These are phyloP conservation scores for Oreochromis aureus DNA, from an alignment of 2,113 vertebrate genomes.

Conservation along the genomic window DNA sequence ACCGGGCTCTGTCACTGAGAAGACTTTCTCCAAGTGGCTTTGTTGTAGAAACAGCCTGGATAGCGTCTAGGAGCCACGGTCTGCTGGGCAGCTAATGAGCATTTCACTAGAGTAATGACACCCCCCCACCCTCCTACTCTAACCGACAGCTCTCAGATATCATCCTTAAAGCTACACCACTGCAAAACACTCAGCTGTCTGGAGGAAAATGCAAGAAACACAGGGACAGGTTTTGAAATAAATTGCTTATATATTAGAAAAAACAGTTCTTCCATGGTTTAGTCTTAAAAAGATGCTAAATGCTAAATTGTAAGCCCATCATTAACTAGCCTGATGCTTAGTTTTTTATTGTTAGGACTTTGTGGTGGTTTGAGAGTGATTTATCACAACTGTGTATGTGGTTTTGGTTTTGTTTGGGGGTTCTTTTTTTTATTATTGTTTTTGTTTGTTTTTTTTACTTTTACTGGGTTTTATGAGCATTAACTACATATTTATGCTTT, in stretches of 20 bases:
- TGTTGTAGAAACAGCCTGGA: conserved; percentile 42
- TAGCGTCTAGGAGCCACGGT: background rate
- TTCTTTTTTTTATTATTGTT: background rate
- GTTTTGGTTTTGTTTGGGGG: background rate
- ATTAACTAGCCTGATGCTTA: background rate
- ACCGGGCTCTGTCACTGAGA: background rate
- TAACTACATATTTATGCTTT: background rate
- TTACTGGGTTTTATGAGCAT: background rate
- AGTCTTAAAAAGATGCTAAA: background rate
- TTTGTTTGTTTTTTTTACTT: background rate
- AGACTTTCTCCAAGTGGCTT: background rate
- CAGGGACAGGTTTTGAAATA: background rate
- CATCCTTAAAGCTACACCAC: background rate
- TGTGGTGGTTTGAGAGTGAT: background rate
- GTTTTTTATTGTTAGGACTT: background rate
- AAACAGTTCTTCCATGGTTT: background rate
- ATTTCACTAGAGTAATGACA: conserved; percentile 1
- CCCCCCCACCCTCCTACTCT: background rate
- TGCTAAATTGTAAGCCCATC: background rate
- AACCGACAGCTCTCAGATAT: conserved; percentile 4
- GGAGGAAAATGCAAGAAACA: background rate
- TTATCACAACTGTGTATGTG: background rate
- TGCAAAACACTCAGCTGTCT: background rate
- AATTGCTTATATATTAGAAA: background rate
- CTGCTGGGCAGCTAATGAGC: conserved; percentile 41